Base-by-base conservation (phyloP, 2,888 invertebrate genomes). In the Marronus borbonicus region DNA sequence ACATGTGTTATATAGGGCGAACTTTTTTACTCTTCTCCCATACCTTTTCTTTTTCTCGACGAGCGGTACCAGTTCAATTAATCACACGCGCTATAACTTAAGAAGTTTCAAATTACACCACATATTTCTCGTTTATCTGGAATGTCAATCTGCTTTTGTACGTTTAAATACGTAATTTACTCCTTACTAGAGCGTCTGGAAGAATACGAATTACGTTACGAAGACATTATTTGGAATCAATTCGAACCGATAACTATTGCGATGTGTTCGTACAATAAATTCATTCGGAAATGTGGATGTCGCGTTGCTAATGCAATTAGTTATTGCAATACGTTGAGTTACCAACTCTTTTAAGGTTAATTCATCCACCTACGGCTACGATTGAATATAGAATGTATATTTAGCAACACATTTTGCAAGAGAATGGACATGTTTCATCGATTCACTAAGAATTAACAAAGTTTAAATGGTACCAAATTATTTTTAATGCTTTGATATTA, bases 41-140 rank as follows among this genome's bases (percentile, higher is more conserved):
- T 44, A 12, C 44, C 2, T 8, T 8, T 44, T 44, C 12, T 44
- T 31, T 36, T 62, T 60, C 60, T 20, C 60, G 55, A 60, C 49
- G 44, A 39, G 68, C 58, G 28, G 28, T 58, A 72, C 74, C 49
- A 77, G 44, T 72, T 70, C 74, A 60, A 78, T 78, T 78, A 78
- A 78, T 78, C 77, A 78, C 74, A 74, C 50, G 39, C 36, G 64
- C 58, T 78, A 78, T 72, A 78, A 64, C 52, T 72, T 58, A 58
- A 66, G 65, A 76, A 78, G 77, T 72, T 74, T 78, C 72, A 72
- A 65, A 55, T 74, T 78, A 78, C 77, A 74, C 44, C 39, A 66
- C 64, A 72, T 72, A 72, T 74, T 72, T 65, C 55, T 70, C 52
- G n/a, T 50, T 74, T 72, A 78, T 74, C 74, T 65, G 44, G 20